Evolutionary conservation across 2,113 vertebrate genomes (phyloP).

Genomic region (Gnathonemus echidnorhynchus): DNA sequence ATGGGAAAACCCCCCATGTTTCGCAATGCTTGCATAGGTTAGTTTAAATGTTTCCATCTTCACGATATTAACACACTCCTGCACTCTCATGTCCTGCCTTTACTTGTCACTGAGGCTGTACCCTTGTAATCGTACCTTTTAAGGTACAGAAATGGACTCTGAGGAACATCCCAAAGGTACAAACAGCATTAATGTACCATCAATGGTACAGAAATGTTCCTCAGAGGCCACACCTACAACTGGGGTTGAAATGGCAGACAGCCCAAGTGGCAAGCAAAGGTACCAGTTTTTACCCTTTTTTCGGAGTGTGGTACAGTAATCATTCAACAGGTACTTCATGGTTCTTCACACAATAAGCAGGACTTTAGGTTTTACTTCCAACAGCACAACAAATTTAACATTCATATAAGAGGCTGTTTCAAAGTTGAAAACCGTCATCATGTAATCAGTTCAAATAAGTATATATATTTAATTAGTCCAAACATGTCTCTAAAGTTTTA

Average conservation of each 20-base stretch:
- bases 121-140: no score
- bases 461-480: not conserved
- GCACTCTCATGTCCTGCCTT: no score
- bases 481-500: not conserved
- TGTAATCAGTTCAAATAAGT: not conserved
- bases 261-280: no score
- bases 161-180: no score
- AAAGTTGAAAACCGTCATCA: not conserved
- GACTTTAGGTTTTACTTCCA: not conserved
- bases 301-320: not conserved
- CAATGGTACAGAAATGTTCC: no score
- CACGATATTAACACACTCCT: not conserved
- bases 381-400: no score
- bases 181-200: no score
- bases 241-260: no score
- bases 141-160: no score
- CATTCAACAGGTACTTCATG: not conserved
- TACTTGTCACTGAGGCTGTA: no score
- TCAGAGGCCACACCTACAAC: no score
- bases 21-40: not conserved
- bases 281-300: no score
- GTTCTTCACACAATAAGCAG: not conserved
- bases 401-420: not conserved
- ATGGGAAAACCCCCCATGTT: not conserved
- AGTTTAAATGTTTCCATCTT: not conserved